Conservation (phyloP, 1,140 invertebrate genomes). For the Meloidogyne hapla region DNA sequence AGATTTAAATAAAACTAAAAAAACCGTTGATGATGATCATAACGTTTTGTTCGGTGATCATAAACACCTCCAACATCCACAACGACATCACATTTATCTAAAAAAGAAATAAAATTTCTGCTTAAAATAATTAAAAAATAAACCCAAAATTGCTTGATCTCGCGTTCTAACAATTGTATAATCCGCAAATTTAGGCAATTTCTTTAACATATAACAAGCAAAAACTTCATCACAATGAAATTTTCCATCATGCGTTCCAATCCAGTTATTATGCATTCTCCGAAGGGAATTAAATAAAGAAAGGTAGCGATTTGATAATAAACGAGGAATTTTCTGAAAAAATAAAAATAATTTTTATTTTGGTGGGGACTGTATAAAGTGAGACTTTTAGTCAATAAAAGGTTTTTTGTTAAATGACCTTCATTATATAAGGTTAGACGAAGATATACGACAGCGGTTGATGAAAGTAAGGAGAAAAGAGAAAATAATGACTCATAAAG, state of each 20-base stretch:
- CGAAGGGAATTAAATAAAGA: not conserved
- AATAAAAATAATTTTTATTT: not conserved
- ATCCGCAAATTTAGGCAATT: constrained; percentile 77
- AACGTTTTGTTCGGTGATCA: constrained; percentile 75
- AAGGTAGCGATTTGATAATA: not conserved
- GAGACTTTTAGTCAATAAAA: too few relatives aligned
- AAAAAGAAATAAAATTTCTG: constrained; percentile 70
- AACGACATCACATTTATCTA: constrained; percentile 85
- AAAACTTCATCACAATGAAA: constrained; percentile 96
- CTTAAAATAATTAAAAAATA: constrained; percentile 59
- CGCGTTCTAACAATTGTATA: constrained; percentile 76
- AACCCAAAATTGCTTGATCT: constrained; percentile 8
- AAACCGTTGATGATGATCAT: constrained; percentile 90
- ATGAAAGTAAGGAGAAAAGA: too few relatives aligned
- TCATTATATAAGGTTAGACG: too few relatives aligned
- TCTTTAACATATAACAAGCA: constrained; percentile 84
- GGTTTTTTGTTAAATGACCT: too few relatives aligned
- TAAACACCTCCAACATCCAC: constrained; percentile 92
- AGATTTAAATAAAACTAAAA: not conserved
- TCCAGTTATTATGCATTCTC: constrained; percentile 47
- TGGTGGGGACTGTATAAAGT: too few relatives aligned
- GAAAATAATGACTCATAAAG: too few relatives aligned
- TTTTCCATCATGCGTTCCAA: constrained; percentile 71
- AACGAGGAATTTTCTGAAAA: constrained; percentile 4
- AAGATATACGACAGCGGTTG: too few relatives aligned